Conservation (phyloP, 1,140 invertebrate genomes). For the Varroa destructor region DNA sequence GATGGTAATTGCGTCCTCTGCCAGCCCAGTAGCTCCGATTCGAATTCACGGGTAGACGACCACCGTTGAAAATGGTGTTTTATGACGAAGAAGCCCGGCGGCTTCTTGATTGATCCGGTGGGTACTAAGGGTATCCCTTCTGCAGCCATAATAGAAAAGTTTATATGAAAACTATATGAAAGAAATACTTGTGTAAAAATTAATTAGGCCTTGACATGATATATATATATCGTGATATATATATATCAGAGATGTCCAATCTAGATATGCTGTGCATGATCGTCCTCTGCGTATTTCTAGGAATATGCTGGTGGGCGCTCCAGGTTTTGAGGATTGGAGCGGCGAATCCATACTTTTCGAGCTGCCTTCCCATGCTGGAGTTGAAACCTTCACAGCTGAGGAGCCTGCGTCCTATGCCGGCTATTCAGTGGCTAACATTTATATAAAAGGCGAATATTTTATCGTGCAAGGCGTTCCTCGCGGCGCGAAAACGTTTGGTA, state of each 20-base stretch:
- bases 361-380: neutral
- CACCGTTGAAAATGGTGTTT: too few relatives aligned
- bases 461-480: neutral
- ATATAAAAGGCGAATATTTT: neutral
- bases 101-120: too few relatives aligned
- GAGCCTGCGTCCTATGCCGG: neutral
- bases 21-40: too few relatives aligned
- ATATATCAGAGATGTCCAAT: neutral
- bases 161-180: too few relatives aligned
- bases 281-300: neutral
- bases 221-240: too few relatives aligned
- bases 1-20: too few relatives aligned
- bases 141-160: too few relatives aligned
- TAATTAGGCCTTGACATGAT: too few relatives aligned
- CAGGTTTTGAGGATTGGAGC: slow-evolving; percentile 41
- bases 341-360: slow-evolving; percentile 33
- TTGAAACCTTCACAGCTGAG: neutral
- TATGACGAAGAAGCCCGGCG: too few relatives aligned
- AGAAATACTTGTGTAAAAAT: too few relatives aligned
- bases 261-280: neutral
- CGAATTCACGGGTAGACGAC: too few relatives aligned
- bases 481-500: neutral
- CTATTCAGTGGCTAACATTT: slow-evolving; percentile 10
- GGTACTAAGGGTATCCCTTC: too few relatives aligned
- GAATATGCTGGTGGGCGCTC: slow-evolving; percentile 40